Percentiles rank a stretch among this genome's conserved stretches.
Evolutionary conservation across 2,888 invertebrate genomes (phyloP).

Genomic region (Chrysodeixis includens): DNA sequence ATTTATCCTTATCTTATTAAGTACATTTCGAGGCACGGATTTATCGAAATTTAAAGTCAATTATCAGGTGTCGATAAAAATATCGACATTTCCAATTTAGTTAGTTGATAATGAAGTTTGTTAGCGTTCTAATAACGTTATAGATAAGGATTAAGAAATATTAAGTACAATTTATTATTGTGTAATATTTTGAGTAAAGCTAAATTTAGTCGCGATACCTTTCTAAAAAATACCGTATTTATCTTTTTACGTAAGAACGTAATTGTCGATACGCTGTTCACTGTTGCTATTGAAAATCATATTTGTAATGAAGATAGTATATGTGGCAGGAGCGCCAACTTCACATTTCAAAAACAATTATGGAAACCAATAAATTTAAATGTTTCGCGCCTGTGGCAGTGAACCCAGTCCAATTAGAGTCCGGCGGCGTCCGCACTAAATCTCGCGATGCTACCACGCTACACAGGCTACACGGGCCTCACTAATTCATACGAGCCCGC

Average conservation of each 20-base stretch:
- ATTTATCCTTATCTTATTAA: slow-evolving; percentile 55
- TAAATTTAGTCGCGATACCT: slow-evolving; percentile 26
- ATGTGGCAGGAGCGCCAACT: slow-evolving; percentile 69
- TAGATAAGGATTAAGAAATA: slow-evolving; percentile 52
- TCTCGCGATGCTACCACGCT: slow-evolving; percentile 85
- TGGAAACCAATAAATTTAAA: slow-evolving; percentile 85
- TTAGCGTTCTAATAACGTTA: slow-evolving; percentile 42
- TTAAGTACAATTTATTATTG: slow-evolving; percentile 24
- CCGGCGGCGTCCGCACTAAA: slow-evolving; percentile 83
- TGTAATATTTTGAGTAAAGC: slow-evolving; percentile 26
- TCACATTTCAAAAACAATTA: slow-evolving; percentile 85
- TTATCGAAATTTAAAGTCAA: slow-evolving; percentile 58
- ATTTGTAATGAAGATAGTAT: slow-evolving; percentile 71
- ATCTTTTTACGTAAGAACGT: not conserved
- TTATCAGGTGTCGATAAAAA: slow-evolving; percentile 56
- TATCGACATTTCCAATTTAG: slow-evolving; percentile 53
- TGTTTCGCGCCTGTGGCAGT: slow-evolving; percentile 84
- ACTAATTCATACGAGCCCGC: slow-evolving; percentile 86
- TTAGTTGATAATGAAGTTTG: slow-evolving; percentile 47
- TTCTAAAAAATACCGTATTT: slow-evolving; percentile 24
- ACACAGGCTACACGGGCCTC: no score
- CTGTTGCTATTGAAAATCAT: slow-evolving; percentile 31
- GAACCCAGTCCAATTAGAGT: slow-evolving; percentile 86
- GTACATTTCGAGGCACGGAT: slow-evolving; percentile 51
- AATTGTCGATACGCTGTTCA: slow-evolving; percentile 19